Base-by-base conservation (phyloP, 2,797 vertebrate genomes). In the Malacoraja senta region DNA sequence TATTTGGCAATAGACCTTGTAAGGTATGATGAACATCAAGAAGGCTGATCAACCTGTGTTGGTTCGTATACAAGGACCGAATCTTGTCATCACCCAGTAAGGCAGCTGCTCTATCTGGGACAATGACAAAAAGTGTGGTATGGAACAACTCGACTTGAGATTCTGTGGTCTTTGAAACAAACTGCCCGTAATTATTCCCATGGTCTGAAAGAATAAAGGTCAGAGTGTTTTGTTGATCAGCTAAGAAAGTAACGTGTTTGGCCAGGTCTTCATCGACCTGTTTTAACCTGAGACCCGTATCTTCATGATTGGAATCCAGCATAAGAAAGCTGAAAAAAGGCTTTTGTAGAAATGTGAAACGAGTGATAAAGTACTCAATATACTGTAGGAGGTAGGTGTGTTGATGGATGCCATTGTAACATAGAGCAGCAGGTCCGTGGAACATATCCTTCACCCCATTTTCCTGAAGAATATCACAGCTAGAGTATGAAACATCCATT, bases 331-430 rank as follows among this genome's bases (percentile, higher is more conserved):
- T 94, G 68, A 94, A 94, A 2, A 92, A 91, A 21, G 94, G 94
- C 93, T 63, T 94, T 38, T 93, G 71, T 58, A 94, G 71, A 15
- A 76, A 93, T 76, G 93, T 79, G 84, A 94, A 94, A 68, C 92
- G 92, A 7, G 84, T 74, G 53, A 94, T 44, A 38, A 94, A 94
- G 68, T 93, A 93, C 38, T 94, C 93, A 35, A 94, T 90, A 53
- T 94, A 94, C 38, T 93, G 93, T 2, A 94, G 76, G 71, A 94
- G 93, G 38, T 94, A 94, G 84, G 71, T 84, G 76, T 94, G 94
- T 9, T 94, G 94, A 79, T 94, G 93, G n/a, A 94, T 93, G 0
- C 94, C 94, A 93, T 94, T 94, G 93, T 94, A 94, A 88, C 94
- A 94, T 44, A 94, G 65, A 80, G 94, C 93, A 65, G 44, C 24